A percentile compares a stretch with the other conserved stretches of the same genome.
Conservation (phyloP, 2,888 invertebrate genomes). For the Aleiodes testaceus region DNA sequence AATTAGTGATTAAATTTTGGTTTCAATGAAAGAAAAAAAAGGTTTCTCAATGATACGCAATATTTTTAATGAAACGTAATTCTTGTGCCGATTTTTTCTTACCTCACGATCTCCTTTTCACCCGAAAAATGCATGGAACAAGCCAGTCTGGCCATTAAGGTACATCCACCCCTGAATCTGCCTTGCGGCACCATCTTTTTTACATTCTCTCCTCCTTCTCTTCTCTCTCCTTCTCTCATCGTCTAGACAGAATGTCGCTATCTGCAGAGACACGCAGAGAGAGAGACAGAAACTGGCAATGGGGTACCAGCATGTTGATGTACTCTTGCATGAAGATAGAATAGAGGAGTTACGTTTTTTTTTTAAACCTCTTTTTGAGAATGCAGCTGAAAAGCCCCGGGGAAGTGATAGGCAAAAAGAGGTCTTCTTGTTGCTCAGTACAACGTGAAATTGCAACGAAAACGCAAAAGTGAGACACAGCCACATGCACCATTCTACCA, state of each 20-base stretch:
- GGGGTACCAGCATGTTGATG: constrained; percentile 22
- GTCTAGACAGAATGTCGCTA: constrained; percentile 29
- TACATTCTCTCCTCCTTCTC: not conserved
- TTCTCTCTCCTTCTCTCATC: not conserved
- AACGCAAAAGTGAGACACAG: constrained; percentile 1
- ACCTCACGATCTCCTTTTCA: not conserved
- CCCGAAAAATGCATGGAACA: constrained; percentile 9
- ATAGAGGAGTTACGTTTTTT: not conserved
- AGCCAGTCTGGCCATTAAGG: constrained; percentile 24
- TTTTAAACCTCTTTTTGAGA: not conserved
- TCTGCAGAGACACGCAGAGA: constrained; percentile 25
- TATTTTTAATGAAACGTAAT: not conserved
- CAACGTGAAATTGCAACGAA: constrained; percentile 12
- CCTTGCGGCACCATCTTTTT: constrained; percentile 26
- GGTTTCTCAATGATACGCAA: not conserved
- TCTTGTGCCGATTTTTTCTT: not conserved
- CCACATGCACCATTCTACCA: not conserved
- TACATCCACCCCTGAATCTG: constrained; percentile 22
- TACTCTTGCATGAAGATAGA: constrained; percentile 15
- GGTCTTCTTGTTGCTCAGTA: constrained; percentile 1
- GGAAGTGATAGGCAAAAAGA: constrained; percentile 20
- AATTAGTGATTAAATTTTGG: constrained; percentile 17
- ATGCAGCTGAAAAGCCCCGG: constrained; percentile 19
- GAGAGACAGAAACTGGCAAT: not conserved
- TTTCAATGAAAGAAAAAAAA: not conserved